Evolutionary conservation across 1,140 invertebrate genomes (phyloP).

Genomic region (Dolichoris vasculosae): DNA sequence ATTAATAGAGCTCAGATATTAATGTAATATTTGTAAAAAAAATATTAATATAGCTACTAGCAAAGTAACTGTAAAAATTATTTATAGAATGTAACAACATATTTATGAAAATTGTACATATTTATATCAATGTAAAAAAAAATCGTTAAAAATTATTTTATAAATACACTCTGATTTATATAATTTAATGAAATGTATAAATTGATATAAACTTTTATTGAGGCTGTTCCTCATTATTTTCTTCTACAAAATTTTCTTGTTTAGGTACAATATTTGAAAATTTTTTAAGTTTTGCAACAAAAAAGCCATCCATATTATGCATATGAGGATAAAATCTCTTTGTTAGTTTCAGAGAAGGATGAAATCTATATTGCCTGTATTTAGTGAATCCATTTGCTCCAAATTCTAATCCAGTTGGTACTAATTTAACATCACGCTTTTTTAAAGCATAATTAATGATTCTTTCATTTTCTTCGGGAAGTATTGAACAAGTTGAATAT

Average conservation of each 20-base stretch:
- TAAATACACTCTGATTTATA: slow-evolving; percentile 49
- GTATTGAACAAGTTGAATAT: slow-evolving; percentile 98
- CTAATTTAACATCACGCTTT: slow-evolving; percentile 94
- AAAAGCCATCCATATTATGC: slow-evolving; percentile 99
- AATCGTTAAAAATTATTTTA: slow-evolving; percentile 49
- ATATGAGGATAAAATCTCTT: slow-evolving; percentile 97
- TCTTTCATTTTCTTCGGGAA: slow-evolving; percentile 99
- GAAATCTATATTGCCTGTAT: slow-evolving; percentile 91
- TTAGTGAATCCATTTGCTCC: slow-evolving; percentile 95
- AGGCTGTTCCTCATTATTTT: slow-evolving; percentile 49
- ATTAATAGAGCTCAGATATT: not conserved
- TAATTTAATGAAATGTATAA: slow-evolving; percentile 35
- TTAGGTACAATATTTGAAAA: slow-evolving; percentile 88
- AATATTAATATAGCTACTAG: slow-evolving; percentile 29
- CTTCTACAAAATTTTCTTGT: slow-evolving; percentile 21
- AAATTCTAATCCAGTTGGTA: slow-evolving; percentile 95
- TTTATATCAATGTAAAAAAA: slow-evolving; percentile 36
- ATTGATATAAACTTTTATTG: slow-evolving; percentile 50
- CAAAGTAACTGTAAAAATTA: slow-evolving; percentile 55
- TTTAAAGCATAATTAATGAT: slow-evolving; percentile 97
- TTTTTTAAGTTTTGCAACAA: slow-evolving; percentile 98
- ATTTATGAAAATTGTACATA: slow-evolving; percentile 51
- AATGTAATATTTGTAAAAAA: not conserved
- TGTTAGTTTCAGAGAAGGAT: slow-evolving; percentile 92
- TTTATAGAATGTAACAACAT: slow-evolving; percentile 50